Evolutionary conservation across 2,797 vertebrate species (phyloP).

Genomic region (Gobio occitaniae): DNA sequence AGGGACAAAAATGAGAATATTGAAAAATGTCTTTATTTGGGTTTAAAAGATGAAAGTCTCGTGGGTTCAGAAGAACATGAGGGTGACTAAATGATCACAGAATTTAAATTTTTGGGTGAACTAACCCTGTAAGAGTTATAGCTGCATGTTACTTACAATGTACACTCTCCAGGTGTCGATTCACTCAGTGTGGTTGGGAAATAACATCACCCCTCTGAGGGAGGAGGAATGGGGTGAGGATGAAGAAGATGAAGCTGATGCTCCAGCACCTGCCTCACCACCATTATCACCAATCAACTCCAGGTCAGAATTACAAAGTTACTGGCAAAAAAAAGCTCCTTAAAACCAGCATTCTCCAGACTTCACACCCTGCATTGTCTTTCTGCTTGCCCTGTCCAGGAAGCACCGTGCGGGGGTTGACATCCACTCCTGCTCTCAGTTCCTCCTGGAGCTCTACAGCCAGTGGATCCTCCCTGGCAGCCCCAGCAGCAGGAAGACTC

Average conservation of each 20-base stretch:
- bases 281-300: conserved; percentile 92
- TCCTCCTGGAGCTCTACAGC: conserved; percentile 94
- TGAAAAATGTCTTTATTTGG: neutral
- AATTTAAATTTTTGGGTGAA: neutral
- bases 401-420: conserved; percentile 98
- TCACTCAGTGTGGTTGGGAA: conserved; percentile 96
- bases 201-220: conserved; percentile 93
- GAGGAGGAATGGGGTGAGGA: conserved; percentile 97
- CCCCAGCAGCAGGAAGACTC: conserved; percentile 87
- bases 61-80: neutral
- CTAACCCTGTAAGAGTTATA: neutral
- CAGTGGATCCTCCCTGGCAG: conserved; percentile 94
- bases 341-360: neutral
- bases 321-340: neutral
- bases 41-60: neutral
- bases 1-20: neutral
- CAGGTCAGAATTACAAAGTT: conserved; percentile 76
- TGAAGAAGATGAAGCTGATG: conserved; percentile 93
- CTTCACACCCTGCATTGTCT: neutral
- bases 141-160: neutral
- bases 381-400: conserved; percentile 72
- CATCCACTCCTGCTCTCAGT: conserved; percentile 98
- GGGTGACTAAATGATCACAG: neutral
- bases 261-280: conserved; percentile 84
- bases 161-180: conserved; percentile 88